These are phyloP conservation scores for Onchidella celtica DNA, from an alignment of 2,888 invertebrate genomes.

Conservation along the genomic window DNA sequence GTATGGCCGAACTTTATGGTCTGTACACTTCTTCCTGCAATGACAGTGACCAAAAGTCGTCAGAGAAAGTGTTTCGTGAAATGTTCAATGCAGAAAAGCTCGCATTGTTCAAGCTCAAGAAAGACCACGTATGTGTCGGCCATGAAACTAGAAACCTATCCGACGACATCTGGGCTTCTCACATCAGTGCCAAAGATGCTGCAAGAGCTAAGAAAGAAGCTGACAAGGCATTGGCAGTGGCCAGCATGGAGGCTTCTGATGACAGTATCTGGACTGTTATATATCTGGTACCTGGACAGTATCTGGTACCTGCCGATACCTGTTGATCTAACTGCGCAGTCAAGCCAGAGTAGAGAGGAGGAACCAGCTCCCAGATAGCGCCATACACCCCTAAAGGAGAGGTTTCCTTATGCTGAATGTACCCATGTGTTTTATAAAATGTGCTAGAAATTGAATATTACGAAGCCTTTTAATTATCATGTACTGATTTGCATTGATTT, in stretches of 20 bases:
- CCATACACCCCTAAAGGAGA: no score
- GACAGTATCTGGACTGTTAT: neutral
- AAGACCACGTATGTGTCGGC: neutral
- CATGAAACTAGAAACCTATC: neutral
- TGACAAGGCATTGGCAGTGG: neutral
- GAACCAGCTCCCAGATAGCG: no score
- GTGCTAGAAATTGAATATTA: no score
- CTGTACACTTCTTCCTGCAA: neutral
- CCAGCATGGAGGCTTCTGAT: neutral
- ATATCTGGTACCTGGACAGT: neutral
- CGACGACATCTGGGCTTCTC: neutral
- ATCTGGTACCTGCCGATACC: neutral
- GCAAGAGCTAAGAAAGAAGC: neutral
- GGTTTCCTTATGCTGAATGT: no score
- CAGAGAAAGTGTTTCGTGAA: neutral
- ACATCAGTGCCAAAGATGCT: neutral
- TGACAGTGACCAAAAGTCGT: neutral
- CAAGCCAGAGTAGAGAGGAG: no score
- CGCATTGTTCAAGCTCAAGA: neutral
- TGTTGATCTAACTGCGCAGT: no score
- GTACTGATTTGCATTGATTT: neutral
- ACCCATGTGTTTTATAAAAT: no score
- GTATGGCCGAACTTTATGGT: neutral
- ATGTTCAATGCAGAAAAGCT: neutral
- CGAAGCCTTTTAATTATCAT: no score